phyloP scores from a whole-genome alignment of 2,113 vertebrate genomes.

The Colossoma macropomum region DNA sequence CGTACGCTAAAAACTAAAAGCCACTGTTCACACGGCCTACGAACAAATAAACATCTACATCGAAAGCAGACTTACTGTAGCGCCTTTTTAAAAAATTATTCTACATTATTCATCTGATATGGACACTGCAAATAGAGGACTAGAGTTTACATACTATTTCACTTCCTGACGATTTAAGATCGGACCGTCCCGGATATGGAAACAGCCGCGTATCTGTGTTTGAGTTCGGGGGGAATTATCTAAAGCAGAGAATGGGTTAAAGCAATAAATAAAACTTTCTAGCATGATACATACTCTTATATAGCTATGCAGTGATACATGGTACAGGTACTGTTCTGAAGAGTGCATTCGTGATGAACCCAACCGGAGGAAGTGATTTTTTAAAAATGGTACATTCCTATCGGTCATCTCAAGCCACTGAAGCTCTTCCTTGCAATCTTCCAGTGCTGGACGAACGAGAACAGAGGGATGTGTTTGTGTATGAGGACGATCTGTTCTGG shows the following conservation, averaged over 20 bases:
- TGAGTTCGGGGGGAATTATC: background rate
- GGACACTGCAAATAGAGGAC: constrained; percentile 67
- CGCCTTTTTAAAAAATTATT: constrained; percentile 56
- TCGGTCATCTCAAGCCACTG: background rate
- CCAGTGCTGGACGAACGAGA: background rate
- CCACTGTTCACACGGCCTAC: constrained; percentile 45
- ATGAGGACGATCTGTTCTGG: background rate
- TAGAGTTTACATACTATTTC: constrained; percentile 32
- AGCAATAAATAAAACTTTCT: constrained; percentile 73
- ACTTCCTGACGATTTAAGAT: background rate
- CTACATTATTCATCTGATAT: constrained; percentile 67
- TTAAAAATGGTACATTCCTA: constrained; percentile 50
- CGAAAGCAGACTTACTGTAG: constrained; percentile 68
- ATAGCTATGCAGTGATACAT: constrained; percentile 73
- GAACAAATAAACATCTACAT: constrained; percentile 76
- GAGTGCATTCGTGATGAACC: background rate
- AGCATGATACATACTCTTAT: constrained; percentile 70
- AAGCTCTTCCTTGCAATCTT: background rate
- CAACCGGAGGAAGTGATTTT: background rate
- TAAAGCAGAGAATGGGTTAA: constrained; percentile 22
- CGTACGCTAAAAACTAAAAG: constrained; percentile 68
- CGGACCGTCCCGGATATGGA: background rate
- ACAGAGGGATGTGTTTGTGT: constrained; percentile 5
- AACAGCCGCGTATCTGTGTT: constrained; percentile 10
- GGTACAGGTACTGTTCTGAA: constrained; percentile 28